phyloP scores from a whole-genome alignment of 1,140 invertebrate species.

The Dysdera silvatica region DNA sequence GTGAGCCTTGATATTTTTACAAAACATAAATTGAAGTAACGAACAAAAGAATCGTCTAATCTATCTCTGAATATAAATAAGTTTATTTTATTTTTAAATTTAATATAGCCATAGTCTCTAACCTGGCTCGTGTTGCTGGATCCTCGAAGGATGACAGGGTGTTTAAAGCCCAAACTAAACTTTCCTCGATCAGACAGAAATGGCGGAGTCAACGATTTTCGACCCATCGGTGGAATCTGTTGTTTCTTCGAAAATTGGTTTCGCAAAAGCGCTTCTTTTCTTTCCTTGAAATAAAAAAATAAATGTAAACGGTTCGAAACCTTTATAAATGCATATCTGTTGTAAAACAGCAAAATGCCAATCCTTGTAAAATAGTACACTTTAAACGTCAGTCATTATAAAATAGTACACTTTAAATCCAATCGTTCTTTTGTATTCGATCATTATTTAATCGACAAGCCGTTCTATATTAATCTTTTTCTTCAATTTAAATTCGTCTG shows the following conservation, averaged over 20 bases:
- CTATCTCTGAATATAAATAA: not conserved
- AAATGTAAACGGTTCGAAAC: not conserved
- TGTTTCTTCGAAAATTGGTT: slow-evolving; percentile 24
- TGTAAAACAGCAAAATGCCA: not conserved
- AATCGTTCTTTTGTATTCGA: no score
- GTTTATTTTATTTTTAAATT: not conserved
- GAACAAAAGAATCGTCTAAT: not conserved
- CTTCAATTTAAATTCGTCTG: no score
- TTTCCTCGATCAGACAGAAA: slow-evolving; percentile 23
- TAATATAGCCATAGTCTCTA: not conserved
- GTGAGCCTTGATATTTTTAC: not conserved
- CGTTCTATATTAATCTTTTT: no score
- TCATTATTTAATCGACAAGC: no score
- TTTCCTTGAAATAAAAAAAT: slow-evolving; percentile 9
- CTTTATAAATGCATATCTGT: not conserved
- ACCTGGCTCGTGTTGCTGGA: slow-evolving; percentile 1
- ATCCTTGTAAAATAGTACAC: not conserved
- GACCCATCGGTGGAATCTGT: slow-evolving; percentile 16
- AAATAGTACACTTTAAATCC: no score
- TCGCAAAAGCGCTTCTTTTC: slow-evolving; percentile 28
- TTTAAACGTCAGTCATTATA: not conserved
- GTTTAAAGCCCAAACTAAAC: slow-evolving; percentile 22
- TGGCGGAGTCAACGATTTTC: slow-evolving; percentile 22
- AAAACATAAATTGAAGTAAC: not conserved
- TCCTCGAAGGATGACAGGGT: slow-evolving; percentile 19